phyloP scores from a whole-genome alignment of 2,888 invertebrate species.

The Pollenia griseotomentosa region DNA sequence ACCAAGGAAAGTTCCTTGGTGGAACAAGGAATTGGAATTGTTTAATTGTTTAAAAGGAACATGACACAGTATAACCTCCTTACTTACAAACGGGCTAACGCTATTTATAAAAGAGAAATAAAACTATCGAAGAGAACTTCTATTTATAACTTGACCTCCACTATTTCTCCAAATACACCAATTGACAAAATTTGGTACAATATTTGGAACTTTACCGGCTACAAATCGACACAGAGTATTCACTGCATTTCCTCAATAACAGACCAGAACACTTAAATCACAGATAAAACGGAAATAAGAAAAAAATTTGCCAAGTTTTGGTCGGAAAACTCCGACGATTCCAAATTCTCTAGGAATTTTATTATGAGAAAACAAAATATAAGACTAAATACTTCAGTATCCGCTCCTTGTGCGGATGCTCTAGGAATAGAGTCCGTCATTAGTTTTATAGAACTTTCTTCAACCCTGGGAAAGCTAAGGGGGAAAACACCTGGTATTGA shows the following conservation, averaged over 20 bases:
- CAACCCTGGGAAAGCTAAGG: neutral
- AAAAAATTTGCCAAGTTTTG: constrained; percentile 8
- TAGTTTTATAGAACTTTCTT: neutral
- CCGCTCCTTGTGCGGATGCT: neutral
- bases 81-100: constrained; percentile 53
- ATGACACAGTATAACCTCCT: constrained; percentile 52
- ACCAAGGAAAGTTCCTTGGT: constrained; percentile 44
- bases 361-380: neutral
- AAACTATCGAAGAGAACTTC: constrained; percentile 47
- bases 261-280: neutral
- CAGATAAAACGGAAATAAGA: constrained; percentile 5
- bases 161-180: constrained; percentile 28
- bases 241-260: neutral
- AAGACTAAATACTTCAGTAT: constrained; percentile 16
- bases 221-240: neutral
- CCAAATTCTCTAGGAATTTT: constrained; percentile 12
- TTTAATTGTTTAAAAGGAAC: constrained; percentile 44
- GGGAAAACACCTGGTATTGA: constrained; percentile 44
- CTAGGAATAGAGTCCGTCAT: constrained; percentile 6
- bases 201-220: constrained; percentile 31
- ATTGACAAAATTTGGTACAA: constrained; percentile 37
- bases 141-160: constrained; percentile 33
- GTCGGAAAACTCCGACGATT: constrained; percentile 22
- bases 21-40: constrained; percentile 42
- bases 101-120: constrained; percentile 52